Evolutionary conservation across 2,888 invertebrate genomes (phyloP), one percentile per base, ranked within the genome.

Genomic region (Onchidella celtica): DNA sequence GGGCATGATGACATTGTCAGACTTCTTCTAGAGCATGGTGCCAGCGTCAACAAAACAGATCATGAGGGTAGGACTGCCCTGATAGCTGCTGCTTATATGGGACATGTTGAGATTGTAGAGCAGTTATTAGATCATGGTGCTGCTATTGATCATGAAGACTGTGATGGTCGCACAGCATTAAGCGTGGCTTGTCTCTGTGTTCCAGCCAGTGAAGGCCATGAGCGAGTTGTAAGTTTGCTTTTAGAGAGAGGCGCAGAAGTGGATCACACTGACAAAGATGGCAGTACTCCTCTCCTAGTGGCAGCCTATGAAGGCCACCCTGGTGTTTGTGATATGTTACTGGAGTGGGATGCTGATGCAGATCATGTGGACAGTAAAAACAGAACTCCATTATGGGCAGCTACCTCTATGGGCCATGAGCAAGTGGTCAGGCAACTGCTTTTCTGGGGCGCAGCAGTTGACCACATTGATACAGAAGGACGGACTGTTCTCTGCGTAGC

Each of bases 371-470:
- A 98, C 77, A 88, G 88, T 75, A 90, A 88, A 79, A 90, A 91
- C 34, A 87, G 93, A n/a, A 90, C 91, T 9, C 89, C 91, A 0
- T 85, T 93, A 57, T 88, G 92, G 79, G 91, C 92, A 1, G 98
- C 97, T 0, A 97, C 97, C 9, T 97, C 97, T 17, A 97, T 97
- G 93, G 98, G 98, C 0, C 98, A 98, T 93, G 96, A 97, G 34
- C 95, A 96, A 21, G 96, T 97, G 0, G 97, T 97, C 0, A 96
- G 97, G 24, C 94, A 97, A 86, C 94, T 98, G 86, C 95, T 98
- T 85, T 98, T 97, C 94, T 98, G 98, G 98, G 98, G 98, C 61
- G 98, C 98, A 84, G 97, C 97, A 90, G 97, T 98, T 76, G 98
- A 98, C 94, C 96, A 96, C 89, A 98, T 98, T 95, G 98, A 99